Evolutionary conservation across 2,797 vertebrate genomes (phyloP).

Genomic region (Botia kubotai): DNA sequence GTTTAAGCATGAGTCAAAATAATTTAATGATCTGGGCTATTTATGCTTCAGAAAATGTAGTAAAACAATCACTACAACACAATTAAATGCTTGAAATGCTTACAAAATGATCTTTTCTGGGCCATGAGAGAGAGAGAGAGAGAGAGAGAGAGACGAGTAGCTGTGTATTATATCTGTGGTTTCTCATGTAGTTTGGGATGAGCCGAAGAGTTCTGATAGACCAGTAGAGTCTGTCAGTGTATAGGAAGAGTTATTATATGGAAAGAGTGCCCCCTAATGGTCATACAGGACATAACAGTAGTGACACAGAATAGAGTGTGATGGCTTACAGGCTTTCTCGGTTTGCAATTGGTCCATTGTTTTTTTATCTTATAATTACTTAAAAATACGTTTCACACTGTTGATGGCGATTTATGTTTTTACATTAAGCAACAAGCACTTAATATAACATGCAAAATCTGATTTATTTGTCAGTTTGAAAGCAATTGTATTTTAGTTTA

Average conservation of each 20-base stretch:
- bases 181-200: conserved; percentile 10
- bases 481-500: too few relatives aligned
- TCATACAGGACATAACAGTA: conserved; percentile 24
- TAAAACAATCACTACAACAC: not conserved
- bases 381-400: not conserved
- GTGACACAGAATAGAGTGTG: not conserved
- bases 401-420: not conserved
- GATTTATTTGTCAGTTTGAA: not conserved
- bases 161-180: not conserved
- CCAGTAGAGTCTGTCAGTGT: too few relatives aligned
- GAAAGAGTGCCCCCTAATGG: conserved; percentile 84
- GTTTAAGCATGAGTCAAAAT: not conserved
- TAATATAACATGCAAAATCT: too few relatives aligned
- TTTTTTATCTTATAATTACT: not conserved
- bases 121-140: conserved; percentile 2
- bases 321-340: not conserved
- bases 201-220: conserved; percentile 59
- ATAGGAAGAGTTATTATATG: conserved; percentile 75
- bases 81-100: conserved; percentile 6
- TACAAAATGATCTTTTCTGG: conserved; percentile 1
- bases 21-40: not conserved
- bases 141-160: too few relatives aligned
- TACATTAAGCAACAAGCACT: too few relatives aligned
- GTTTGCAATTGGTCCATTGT: not conserved
- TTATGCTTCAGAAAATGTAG: not conserved